Evolutionary conservation across 2,113 vertebrate species (phyloP), one percentile per base, ranked within the genome.

Genomic region (Corydoras maculifer): DNA sequence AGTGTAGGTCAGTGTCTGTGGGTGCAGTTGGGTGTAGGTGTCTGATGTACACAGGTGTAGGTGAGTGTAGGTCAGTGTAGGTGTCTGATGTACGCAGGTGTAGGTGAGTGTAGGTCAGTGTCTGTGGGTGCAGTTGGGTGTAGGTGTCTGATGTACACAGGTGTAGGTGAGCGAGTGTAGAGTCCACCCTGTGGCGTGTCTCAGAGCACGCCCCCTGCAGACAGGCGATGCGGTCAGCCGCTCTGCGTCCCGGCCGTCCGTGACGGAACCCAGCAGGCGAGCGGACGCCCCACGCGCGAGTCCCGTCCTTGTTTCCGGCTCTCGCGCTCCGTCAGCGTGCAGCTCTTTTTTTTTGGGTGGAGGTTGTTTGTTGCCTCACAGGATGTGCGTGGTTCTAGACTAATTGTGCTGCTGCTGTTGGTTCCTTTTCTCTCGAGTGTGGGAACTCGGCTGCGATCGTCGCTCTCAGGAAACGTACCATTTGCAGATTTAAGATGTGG

Each of bases 391-490:
- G 29, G 71, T 78, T 74, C 64, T 50, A 31, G 62, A 48, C 32
- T 65, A 72, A 74, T 77, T 68, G 35, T 64, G 11, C 70, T 55
- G n/a, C 53, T 2, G 3, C 51, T 69, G 48, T 63, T 78, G 70
- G 69, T 30, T 70, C 79, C 62, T 10, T 3, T 68, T 13, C 57
- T 53, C 73, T 12, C 67, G 73, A 32, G 75, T 67, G 66, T 54
- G 61, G 62, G 61, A 50, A 62, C 73, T 65, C 72, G 9, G 30
- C 63, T 55, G n/a, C 73, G 68, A 74, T 68, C 77, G 6, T 67
- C 64, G 72, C 3, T 62, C 3, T 62, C 72, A 80, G 70, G 72
- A 76, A 72, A 48, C 54, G 49, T 74, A 70, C 49, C 9, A 15
- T 29, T 14, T 11, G 29, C 49, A 53, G 63, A 18, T 61, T 70